Evolutionary conservation across 2,797 vertebrate genomes (phyloP).

Genomic region (Falco berigora): DNA sequence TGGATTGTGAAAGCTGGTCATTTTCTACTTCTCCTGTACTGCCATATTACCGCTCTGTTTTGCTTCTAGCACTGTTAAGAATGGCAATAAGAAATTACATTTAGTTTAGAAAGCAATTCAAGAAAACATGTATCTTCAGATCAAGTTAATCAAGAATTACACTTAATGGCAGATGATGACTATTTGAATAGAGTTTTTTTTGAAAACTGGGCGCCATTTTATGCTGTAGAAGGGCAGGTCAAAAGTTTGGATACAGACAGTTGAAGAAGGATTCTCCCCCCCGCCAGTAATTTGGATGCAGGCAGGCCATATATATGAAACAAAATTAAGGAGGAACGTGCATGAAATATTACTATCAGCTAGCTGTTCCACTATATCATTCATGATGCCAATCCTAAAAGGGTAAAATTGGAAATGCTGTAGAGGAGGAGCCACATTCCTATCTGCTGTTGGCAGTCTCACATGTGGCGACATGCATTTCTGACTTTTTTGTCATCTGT

Average conservation of each 20-base stretch:
- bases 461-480: rapidly evolving
- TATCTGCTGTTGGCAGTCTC: neutral
- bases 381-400: neutral
- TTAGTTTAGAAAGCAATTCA: neutral
- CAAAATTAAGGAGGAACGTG: neutral
- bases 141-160: neutral
- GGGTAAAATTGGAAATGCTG: neutral
- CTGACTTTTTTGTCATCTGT: neutral
- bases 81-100: neutral
- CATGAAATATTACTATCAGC: neutral
- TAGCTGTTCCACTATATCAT: neutral
- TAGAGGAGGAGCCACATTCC: neutral
- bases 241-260: neutral
- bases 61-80: neutral
- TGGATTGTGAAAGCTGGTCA: neutral
- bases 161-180: neutral
- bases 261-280: neutral
- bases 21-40: neutral
- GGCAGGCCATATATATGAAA: neutral
- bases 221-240: neutral
- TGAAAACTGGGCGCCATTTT: neutral
- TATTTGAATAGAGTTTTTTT: neutral
- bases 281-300: neutral
- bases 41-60: neutral
- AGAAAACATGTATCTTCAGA: neutral